phyloP scores from a whole-genome alignment of 2,113 vertebrate species.

The Clarias batrachus region DNA sequence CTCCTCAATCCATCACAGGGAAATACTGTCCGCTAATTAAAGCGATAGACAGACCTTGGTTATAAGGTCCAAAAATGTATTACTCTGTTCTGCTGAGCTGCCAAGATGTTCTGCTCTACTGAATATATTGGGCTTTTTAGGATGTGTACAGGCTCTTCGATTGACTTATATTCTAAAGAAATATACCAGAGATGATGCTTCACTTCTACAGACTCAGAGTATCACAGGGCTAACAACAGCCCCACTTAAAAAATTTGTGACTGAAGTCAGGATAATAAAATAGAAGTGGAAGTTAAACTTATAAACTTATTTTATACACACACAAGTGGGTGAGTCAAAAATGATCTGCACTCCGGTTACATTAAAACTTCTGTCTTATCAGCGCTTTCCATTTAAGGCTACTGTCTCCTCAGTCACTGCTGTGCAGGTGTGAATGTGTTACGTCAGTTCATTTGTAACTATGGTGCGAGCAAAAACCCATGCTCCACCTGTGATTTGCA shows the following conservation, averaged over 20 bases:
- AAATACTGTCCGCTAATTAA: conserved; percentile 45
- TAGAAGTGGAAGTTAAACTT: background rate
- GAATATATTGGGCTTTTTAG: conserved; percentile 21
- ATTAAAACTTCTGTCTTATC: too few species aligned
- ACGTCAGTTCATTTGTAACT: too few species aligned
- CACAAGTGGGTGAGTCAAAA: too few species aligned
- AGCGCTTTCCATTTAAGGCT: too few species aligned
- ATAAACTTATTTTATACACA: background rate
- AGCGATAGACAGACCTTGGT: background rate
- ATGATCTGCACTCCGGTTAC: too few species aligned
- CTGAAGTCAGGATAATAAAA: background rate
- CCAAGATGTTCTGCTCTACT: conserved; percentile 13
- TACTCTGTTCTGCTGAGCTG: conserved; percentile 18
- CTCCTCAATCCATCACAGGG: conserved; percentile 20
- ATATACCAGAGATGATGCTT: background rate
- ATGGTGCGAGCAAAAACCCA: too few species aligned
- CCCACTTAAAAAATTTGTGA: background rate
- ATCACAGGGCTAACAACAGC: background rate
- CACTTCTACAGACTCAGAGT: background rate
- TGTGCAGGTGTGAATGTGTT: too few species aligned
- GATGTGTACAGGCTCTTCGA: background rate
- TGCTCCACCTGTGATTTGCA: too few species aligned
- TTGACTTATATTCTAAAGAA: conserved; percentile 26
- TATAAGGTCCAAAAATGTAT: conserved; percentile 33
- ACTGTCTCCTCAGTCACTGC: too few species aligned